Evolutionary conservation across 2,113 vertebrate genomes (phyloP).

Genomic region (Brachypodius melanocephalos): DNA sequence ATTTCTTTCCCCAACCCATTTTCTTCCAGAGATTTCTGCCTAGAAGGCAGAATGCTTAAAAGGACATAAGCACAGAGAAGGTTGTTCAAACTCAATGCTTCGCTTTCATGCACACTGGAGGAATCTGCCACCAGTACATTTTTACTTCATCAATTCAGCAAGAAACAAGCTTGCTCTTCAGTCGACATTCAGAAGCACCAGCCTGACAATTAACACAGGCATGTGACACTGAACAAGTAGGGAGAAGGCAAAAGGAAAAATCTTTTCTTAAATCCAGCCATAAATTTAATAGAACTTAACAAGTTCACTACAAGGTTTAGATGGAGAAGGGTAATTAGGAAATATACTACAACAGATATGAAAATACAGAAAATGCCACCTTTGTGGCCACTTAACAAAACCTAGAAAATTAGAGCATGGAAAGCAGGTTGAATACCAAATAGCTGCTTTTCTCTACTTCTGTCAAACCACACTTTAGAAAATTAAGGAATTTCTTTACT

Average conservation of each 20-base stretch:
- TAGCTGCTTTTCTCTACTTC: not conserved
- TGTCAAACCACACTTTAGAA: not conserved
- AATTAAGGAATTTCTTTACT: not conserved
- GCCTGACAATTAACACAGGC: constrained; percentile 10
- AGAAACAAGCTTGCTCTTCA: constrained; percentile 49
- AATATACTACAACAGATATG: not conserved
- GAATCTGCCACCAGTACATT: constrained; percentile 26
- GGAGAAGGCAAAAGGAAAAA: not conserved
- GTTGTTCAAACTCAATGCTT: constrained; percentile 1
- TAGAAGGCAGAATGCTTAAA: constrained; percentile 12
- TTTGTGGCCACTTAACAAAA: not conserved
- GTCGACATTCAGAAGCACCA: constrained; percentile 19
- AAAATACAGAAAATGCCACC: not conserved
- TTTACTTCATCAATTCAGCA: constrained; percentile 46
- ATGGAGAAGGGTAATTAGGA: not conserved
- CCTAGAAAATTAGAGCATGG: not conserved
- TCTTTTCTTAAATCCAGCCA: not conserved
- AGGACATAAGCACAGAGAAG: constrained; percentile 11
- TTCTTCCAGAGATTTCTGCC: not conserved
- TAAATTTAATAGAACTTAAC: not conserved
- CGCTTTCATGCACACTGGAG: not conserved
- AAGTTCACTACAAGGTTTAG: not conserved
- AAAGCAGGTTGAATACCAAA: not conserved
- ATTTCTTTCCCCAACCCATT: not conserved
- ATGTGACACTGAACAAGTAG: not conserved